A percentile compares a stretch with the other conserved stretches of the same genome.
phyloP scores from a whole-genome alignment of 2,113 vertebrate genomes.

The Sporophila hypoxantha region DNA sequence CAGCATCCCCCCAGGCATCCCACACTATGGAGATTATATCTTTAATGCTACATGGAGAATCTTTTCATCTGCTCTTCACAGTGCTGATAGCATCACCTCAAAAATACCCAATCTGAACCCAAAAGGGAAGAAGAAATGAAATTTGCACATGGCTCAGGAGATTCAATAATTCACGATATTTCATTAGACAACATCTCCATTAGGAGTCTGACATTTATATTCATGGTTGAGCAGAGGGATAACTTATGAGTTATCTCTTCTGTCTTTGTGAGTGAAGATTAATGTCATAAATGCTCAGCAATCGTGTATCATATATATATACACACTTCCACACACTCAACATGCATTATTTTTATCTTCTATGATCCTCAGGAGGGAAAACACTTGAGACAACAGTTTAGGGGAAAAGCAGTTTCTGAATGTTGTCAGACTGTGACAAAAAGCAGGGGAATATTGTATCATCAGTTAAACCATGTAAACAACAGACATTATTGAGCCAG shows the following conservation, averaged over 20 bases:
- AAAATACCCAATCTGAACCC: conserved; percentile 10
- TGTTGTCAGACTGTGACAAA: conserved; percentile 18
- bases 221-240: conserved; percentile 51
- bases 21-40: neutral
- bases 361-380: conserved; percentile 7
- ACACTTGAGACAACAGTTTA: conserved; percentile 20
- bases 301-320: conserved; percentile 24
- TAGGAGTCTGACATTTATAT: conserved; percentile 55
- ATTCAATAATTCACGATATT: conserved; percentile 30
- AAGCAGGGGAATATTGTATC: neutral
- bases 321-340: conserved; percentile 12
- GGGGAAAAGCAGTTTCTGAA: conserved; percentile 5
- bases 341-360: conserved; percentile 49
- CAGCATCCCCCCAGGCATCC: neutral
- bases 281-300: conserved; percentile 52
- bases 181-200: conserved; percentile 59
- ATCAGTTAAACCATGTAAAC: neutral
- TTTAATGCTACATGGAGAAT: conserved; percentile 2
- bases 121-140: conserved; percentile 44
- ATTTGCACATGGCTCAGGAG: conserved; percentile 35
- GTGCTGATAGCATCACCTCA: conserved; percentile 24
- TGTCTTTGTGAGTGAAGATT: conserved; percentile 60
- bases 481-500: neutral
- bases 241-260: conserved; percentile 54
- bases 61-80: neutral